Evolutionary conservation across 2,888 invertebrate genomes (phyloP), one percentile per base, ranked within the genome.

Genomic region (Orchesellides sinensis): DNA sequence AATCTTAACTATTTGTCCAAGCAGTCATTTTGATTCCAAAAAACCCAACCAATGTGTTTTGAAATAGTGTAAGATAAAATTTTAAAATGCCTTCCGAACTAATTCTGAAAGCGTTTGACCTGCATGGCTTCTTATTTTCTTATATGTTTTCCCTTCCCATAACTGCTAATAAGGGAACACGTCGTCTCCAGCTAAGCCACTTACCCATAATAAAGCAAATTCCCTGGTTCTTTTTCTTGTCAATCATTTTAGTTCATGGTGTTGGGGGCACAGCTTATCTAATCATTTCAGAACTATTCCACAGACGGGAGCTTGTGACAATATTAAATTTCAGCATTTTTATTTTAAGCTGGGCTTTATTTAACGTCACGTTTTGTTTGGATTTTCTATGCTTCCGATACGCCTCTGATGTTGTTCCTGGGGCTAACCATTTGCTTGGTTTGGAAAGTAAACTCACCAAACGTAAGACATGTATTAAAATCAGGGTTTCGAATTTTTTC

Each of bases 61-160:
- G n/a, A n/a, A n/a, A n/a, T n/a, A n/a, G n/a, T n/a, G n/a, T n/a
- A n/a, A n/a, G n/a, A n/a, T n/a, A n/a, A n/a, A n/a, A n/a, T n/a
- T n/a, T n/a, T 14, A 8, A 40, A 8, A 40, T 40, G 40, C 40
- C 40, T 40, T 40, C 40, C n/a, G 40, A 40, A 5, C 10, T 40
- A 40, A 10, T 74, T 17, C 14, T 65, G 35, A 74, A 21, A 23
- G 63, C 32, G 0, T 74, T 32, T 14, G 74, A 74, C 35, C 32
- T 74, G 6, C 74, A 74, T n/a, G 74, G 52, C 1, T 12, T 2
- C n/a, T 49, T 63, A 8, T 74, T 65, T 35, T 21, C 35, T 0
- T 74, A 52, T 35, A 63, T 74, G 65, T 65, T 65, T 54, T 40
- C 63, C 8, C 35, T 63, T 0, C 74, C 74, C 2, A 52, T 74